Evolutionary conservation across 2,888 invertebrate genomes (phyloP), one percentile per base, ranked within the genome.

Genomic region (Synanthedon formicaeformis): DNA sequence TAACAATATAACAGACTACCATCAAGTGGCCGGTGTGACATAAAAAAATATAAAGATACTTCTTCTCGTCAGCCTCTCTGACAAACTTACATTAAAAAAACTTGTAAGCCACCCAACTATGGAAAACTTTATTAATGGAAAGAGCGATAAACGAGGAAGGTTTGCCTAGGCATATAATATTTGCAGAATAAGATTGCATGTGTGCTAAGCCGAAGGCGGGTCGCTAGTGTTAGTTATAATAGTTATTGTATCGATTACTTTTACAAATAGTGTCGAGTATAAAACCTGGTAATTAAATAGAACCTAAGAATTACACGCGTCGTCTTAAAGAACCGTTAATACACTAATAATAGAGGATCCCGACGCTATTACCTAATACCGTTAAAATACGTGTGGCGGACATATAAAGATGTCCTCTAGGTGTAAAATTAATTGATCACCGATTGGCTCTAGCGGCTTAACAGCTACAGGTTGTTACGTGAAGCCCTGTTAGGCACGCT

Each of bases 391-490:
- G 14, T 61, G 53, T 60, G 54, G 59, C 64, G 60, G 65, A 65
- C 65, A 59, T 67, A 74, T 77, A 73, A 75, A 77, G 73, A 77
- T 77, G 74, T 77, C 74, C 66, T 70, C 62, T 67, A 66, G 68
- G 67, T 72, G 66, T 62, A 64, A 67, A 73, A 73, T 75, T 77
- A 80, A 80, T 75, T 77, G 70, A 75, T 80, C 73, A 66, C 63
- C 62, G 61, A 62, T 59, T 59, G 54, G 54, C 52, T 56, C 53
- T 58, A 60, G 61, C 58, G 59, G 68, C 66, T 73, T 69, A 59
- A 60, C 59, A 54, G 45, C 45, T 45, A 45, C 45, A 45, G 45
- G 45, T 45, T 34, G 34, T 34, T 34, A 45, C 14, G 11, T 58
- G 59, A 56, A 66, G 57, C 57, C 60, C 60, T 66, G 63, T 73